phyloP scores from a whole-genome alignment of 2,888 invertebrate genomes.

The Prosapia bicincta region DNA sequence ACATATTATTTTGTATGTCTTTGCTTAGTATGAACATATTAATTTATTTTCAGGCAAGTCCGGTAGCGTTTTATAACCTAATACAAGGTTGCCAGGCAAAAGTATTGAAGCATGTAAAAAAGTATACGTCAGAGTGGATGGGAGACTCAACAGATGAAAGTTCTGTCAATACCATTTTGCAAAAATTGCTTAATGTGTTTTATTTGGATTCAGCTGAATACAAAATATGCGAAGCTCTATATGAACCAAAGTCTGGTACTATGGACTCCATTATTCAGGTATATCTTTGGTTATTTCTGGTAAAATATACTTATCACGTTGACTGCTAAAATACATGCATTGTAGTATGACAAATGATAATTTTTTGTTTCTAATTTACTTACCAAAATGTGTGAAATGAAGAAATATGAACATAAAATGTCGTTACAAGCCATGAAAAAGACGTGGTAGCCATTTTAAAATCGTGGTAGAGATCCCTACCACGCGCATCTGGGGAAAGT shows the following conservation, averaged over 20 bases:
- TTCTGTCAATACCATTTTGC: background rate
- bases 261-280: background rate
- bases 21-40: too few species aligned
- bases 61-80: background rate
- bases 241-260: background rate
- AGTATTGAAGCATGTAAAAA: background rate
- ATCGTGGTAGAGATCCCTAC: too few species aligned
- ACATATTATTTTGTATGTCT: too few species aligned
- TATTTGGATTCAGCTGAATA: background rate
- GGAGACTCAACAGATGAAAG: background rate
- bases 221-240: background rate
- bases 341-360: too few species aligned
- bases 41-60: background rate
- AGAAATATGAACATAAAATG: too few species aligned
- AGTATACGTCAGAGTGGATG: background rate
- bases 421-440: too few species aligned
- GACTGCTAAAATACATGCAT: too few species aligned
- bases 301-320: too few species aligned
- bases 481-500: too few species aligned
- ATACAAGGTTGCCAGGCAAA: background rate
- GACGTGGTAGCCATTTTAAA: too few species aligned
- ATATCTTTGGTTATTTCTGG: background rate
- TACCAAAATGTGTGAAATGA: too few species aligned
- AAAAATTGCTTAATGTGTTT: background rate
- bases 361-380: too few species aligned